Conservation (phyloP, 2,888 invertebrate species). For the Lomographa bimaculata region DNA sequence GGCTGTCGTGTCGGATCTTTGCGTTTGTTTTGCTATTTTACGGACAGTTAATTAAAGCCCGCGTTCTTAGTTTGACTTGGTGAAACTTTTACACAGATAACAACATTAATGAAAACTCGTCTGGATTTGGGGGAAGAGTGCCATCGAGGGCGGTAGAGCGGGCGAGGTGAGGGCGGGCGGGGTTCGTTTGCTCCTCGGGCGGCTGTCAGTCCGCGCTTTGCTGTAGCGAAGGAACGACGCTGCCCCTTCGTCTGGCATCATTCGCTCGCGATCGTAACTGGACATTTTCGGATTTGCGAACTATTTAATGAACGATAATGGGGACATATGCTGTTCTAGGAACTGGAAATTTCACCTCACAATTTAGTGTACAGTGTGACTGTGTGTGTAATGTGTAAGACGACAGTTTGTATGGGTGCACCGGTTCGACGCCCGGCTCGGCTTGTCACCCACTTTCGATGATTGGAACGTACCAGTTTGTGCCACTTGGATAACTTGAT, state of each 20-base stretch:
- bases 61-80: conserved; percentile 71
- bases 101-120: conserved; percentile 80
- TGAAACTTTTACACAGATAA: conserved; percentile 78
- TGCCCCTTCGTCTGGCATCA: conserved; percentile 29
- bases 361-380: conserved; percentile 60
- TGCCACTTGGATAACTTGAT: conserved; percentile 38
- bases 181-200: conserved; percentile 49
- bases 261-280: conserved; percentile 51
- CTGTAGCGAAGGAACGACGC: conserved; percentile 41
- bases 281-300: conserved; percentile 44
- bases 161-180: conserved; percentile 53
- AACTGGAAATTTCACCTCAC: conserved; percentile 41
- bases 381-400: conserved; percentile 62
- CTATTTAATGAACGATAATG: conserved; percentile 42
- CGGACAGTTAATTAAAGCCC: conserved; percentile 78
- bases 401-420: conserved; percentile 71
- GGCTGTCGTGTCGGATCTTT: conserved; percentile 49
- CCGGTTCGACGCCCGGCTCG: conserved; percentile 57
- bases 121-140: conserved; percentile 74
- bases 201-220: conserved; percentile 67
- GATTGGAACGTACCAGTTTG: conserved; percentile 56
- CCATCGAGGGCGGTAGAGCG: conserved; percentile 66
- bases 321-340: conserved; percentile 36
- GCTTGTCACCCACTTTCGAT: conserved; percentile 64
- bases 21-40: conserved; percentile 68